Base-by-base conservation (phyloP, 2,113 vertebrate genomes). In the Poecile atricapillus region DNA sequence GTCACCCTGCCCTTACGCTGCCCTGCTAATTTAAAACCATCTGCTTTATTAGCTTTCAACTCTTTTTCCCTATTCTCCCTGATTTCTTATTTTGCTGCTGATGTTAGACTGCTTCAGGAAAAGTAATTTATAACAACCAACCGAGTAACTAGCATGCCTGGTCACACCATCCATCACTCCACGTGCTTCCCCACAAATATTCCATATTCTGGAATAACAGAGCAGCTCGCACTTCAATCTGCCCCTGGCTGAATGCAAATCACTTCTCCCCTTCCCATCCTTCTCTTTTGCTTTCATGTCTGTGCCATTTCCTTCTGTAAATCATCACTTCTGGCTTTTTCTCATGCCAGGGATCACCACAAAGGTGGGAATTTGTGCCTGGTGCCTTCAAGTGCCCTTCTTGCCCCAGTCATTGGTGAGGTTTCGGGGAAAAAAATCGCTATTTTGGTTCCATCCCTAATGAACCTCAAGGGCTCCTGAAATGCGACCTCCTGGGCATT, bases 401-500 rank as follows among this genome's bases (percentile, higher is more conserved):
- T 15, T 73, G 43, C 50, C 43, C 44, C 2, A 4, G 0, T 25
- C 31, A 50, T 4, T 27, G 50, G 11, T 18, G 59, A 49, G 43
- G 31, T 35, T 27, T 31, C 76, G 44, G 7, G 4, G 2, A 13
- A 52, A 37, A 17, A 30, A n/a, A n/a, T 3, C 11, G 3, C 18
- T 44, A 0, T 13, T 73, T 50, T 31, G 35, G 27, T 43, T 80
- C 31, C 12, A 43, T 33, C 9, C 33, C 7, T 43, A 31, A 35
- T 24, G 75, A 87, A 49, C 30, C 21, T 20, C 30, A 2, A 2
- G 17, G 13, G 24, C 25, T 25, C 49, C 56, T 56, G 30, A 25
- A n/a, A n/a, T 0, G 5, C 1, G 5, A 35, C 30, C n/a, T 39
- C n/a, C 41, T 46, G 58, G 41, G 30, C 56, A 21, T 4, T 5